Percentiles rank a stretch among this genome's conserved stretches.
Evolutionary conservation across 2,113 vertebrate genomes (phyloP).

Genomic region (Cyanistes caeruleus): DNA sequence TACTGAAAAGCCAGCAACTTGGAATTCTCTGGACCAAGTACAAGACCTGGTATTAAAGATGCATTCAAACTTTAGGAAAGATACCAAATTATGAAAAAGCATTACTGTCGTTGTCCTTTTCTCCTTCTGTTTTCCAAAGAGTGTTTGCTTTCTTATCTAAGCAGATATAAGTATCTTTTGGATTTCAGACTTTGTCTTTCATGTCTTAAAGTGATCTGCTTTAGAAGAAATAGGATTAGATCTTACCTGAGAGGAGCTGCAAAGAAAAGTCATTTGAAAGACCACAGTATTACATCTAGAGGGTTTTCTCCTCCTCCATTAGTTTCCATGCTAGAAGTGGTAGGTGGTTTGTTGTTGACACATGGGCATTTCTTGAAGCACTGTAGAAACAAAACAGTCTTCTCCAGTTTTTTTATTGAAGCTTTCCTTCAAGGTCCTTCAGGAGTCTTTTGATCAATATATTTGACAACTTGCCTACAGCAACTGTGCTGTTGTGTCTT

Average conservation of each 20-base stretch:
- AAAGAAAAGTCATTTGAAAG: background rate
- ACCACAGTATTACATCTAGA: background rate
- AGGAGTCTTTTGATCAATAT: background rate
- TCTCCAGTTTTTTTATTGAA: background rate
- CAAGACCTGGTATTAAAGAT: background rate
- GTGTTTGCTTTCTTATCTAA: background rate
- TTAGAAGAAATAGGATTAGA: background rate
- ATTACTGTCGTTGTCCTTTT: background rate
- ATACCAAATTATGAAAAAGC: background rate
- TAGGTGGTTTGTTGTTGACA: background rate
- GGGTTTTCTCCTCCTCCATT: background rate
- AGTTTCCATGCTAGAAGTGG: background rate
- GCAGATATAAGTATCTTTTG: background rate
- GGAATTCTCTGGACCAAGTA: background rate
- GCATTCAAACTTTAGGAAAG: background rate
- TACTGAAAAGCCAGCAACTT: background rate
- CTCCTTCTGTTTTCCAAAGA: background rate
- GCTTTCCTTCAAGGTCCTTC: background rate
- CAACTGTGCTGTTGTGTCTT: background rate
- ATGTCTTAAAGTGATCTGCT: background rate
- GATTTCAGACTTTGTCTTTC: background rate
- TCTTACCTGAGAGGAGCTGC: background rate
- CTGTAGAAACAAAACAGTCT: background rate
- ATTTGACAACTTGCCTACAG: background rate
- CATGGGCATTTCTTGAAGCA: background rate